Conservation (phyloP, 2,113 vertebrate species). For the Notothenia coriiceps region DNA sequence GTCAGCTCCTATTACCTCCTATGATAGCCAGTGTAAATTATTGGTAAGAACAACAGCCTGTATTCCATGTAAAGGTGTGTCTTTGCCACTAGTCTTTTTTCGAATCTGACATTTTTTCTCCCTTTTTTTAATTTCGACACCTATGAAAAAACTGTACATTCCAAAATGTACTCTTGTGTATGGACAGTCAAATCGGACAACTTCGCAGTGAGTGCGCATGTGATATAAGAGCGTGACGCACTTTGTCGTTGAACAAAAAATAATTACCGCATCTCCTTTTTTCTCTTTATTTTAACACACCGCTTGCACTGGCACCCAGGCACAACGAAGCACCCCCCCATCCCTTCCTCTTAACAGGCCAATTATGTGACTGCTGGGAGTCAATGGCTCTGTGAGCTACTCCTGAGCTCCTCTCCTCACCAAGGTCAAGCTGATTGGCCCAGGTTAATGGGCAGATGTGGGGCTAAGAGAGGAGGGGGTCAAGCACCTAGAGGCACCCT, state of each 20-base stretch:
- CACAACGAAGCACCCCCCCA: constrained; percentile 10
- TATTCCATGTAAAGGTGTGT: constrained; percentile 8
- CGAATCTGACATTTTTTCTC: constrained; percentile 5
- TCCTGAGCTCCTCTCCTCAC: constrained; percentile 75
- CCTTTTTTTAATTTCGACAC: not conserved
- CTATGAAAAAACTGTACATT: not conserved
- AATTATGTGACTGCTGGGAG: constrained; percentile 83
- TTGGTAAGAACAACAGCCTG: not conserved
- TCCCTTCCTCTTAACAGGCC: constrained; percentile 77
- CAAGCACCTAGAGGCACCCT: constrained; percentile 82
- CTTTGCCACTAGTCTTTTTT: not conserved
- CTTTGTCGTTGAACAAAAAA: constrained; percentile 16
- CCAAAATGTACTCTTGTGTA: not conserved
- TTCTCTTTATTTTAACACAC: constrained; percentile 3
- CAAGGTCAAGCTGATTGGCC: constrained; percentile 86
- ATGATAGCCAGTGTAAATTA: not conserved
- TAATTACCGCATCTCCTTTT: constrained; percentile 17
- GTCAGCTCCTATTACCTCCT: constrained; percentile 15
- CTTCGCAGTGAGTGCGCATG: not conserved
- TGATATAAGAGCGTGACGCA: not conserved
- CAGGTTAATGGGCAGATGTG: constrained; percentile 85
- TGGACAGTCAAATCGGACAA: not conserved
- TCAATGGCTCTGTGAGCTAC: constrained; percentile 76
- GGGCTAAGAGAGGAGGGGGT: constrained; percentile 78
- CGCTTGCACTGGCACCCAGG: constrained; percentile 34